Conservation (phyloP, 2,888 invertebrate genomes). For the Lasioglossum calceatum region DNA sequence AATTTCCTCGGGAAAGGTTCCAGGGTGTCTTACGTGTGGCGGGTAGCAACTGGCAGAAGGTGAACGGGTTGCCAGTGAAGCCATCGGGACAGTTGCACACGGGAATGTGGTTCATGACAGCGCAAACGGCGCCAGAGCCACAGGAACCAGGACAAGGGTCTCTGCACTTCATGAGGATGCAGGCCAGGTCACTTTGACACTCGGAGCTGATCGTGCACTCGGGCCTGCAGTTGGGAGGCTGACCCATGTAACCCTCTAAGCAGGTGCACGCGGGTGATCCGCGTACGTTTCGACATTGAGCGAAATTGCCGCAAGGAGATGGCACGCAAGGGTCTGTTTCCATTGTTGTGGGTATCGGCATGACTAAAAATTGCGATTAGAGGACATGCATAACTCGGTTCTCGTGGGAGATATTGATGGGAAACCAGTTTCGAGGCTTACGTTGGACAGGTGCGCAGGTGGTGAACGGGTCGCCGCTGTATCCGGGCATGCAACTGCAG, state of each 20-base stretch:
- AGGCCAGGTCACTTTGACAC: slow-evolving; percentile 84
- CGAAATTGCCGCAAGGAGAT: slow-evolving; percentile 90
- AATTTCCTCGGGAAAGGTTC: not conserved
- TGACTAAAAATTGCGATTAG: slow-evolving; percentile 84
- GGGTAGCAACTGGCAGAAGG: slow-evolving; percentile 64
- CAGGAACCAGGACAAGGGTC: slow-evolving; percentile 85
- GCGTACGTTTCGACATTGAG: slow-evolving; percentile 88
- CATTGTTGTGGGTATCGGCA: slow-evolving; percentile 84
- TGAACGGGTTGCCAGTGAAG: slow-evolving; percentile 85
- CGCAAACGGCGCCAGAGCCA: slow-evolving; percentile 84
- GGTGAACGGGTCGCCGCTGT: slow-evolving; percentile 85
- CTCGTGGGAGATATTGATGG: not conserved
- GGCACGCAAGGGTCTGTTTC: slow-evolving; percentile 87
- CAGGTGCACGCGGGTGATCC: slow-evolving; percentile 83
- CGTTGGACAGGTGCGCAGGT: slow-evolving; percentile 80
- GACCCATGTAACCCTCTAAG: slow-evolving; percentile 84
- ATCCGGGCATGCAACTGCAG: slow-evolving; percentile 85
- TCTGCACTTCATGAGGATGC: slow-evolving; percentile 84
- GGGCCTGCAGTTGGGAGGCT: slow-evolving; percentile 82
- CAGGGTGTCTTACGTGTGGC: slow-evolving; percentile 76
- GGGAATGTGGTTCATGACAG: slow-evolving; percentile 85
- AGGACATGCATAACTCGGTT: not conserved
- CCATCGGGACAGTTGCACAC: slow-evolving; percentile 85
- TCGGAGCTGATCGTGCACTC: slow-evolving; percentile 84
- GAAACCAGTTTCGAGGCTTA: slow-evolving; percentile 68